Conservation (phyloP, 2,797 vertebrate species). For the Notolabrus celidotus region DNA sequence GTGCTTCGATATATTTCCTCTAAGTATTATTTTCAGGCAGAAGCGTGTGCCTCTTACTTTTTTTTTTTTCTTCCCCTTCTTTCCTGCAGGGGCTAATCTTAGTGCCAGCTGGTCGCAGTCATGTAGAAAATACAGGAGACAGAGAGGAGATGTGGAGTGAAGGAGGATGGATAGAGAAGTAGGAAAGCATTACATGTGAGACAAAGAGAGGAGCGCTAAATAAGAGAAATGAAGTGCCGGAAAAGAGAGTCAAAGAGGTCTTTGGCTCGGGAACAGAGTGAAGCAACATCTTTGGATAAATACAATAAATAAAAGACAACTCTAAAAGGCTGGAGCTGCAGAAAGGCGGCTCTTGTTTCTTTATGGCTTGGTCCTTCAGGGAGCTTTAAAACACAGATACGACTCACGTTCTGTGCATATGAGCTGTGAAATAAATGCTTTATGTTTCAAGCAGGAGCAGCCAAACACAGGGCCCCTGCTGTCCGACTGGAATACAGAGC, state of each 20-base stretch:
- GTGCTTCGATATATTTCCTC: conserved; percentile 79
- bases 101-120: conserved; percentile 82
- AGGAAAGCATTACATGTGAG: conserved; percentile 32
- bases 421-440: conserved; percentile 63
- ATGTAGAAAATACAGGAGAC: conserved; percentile 71
- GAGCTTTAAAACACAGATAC: conserved; percentile 56
- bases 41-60: conserved; percentile 59
- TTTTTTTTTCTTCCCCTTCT: conserved; percentile 54
- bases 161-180: conserved; percentile 27
- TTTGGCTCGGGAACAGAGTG: conserved; percentile 74
- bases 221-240: conserved; percentile 71
- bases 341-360: conserved; percentile 61
- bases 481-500: conserved; percentile 55
- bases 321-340: conserved; percentile 45
- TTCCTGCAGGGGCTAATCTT: conserved; percentile 68
- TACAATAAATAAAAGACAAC: conserved; percentile 81
- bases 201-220: conserved; percentile 41
- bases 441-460: conserved; percentile 51
- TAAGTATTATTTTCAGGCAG: conserved; percentile 80
- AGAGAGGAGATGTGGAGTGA: conserved; percentile 33
- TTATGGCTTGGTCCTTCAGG: conserved; percentile 47
- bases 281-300: conserved; percentile 74
- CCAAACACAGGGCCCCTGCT: conserved; percentile 46
- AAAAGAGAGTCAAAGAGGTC: conserved; percentile 66
- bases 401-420: conserved; percentile 31